Evolutionary conservation across 2,113 vertebrate genomes (phyloP).

Genomic region (Scopus umbretta): DNA sequence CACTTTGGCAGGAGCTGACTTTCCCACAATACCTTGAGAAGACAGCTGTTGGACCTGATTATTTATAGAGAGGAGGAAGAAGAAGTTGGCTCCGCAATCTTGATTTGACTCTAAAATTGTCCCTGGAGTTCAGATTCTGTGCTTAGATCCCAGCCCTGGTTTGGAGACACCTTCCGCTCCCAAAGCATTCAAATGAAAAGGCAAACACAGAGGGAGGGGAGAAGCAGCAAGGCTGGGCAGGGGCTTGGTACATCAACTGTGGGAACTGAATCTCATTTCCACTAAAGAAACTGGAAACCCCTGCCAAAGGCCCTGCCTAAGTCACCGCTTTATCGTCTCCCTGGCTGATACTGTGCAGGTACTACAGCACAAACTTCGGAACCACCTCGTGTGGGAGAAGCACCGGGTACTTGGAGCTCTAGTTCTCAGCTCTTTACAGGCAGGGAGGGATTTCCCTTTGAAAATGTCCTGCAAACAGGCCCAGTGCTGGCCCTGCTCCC

Average conservation of each 20-base stretch:
- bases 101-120: slow-evolving; percentile 51
- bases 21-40: slow-evolving; percentile 2
- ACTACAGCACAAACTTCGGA: not conserved
- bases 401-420: not conserved
- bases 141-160: not conserved
- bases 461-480: not conserved
- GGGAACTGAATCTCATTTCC: slow-evolving; percentile 17
- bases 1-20: not conserved
- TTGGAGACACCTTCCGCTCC: not conserved
- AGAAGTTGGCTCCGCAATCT: not conserved
- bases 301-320: not conserved
- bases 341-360: not conserved
- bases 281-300: not conserved
- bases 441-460: not conserved
- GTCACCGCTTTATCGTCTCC: not conserved
- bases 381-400: not conserved
- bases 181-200: not conserved
- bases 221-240: not conserved
- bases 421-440: not conserved
- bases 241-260: not conserved
- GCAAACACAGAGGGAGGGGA: not conserved
- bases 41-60: not conserved
- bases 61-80: not conserved
- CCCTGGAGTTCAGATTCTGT: not conserved
- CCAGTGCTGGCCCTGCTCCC: not conserved